These are phyloP conservation scores for Brachionus rubens DNA, from an alignment of 1,140 invertebrate species.

Conservation along the genomic window DNA sequence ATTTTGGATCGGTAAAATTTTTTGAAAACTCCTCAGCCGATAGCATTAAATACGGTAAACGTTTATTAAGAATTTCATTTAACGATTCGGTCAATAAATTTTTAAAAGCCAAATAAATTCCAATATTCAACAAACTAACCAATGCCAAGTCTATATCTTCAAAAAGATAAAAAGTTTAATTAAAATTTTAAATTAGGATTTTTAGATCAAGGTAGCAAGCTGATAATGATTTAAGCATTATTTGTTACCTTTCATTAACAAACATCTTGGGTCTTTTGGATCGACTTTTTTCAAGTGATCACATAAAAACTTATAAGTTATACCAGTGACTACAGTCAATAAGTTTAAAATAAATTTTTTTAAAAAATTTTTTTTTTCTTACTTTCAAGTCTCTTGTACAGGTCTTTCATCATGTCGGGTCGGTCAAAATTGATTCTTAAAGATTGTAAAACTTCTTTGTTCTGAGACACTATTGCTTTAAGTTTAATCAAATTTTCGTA, in stretches of 20 bases:
- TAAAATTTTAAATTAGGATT: slow-evolving; percentile 47
- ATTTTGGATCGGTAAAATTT: slow-evolving; percentile 37
- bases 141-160: slow-evolving; percentile 46
- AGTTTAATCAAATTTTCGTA: slow-evolving; percentile 44
- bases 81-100: slow-evolving; percentile 20
- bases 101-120: slow-evolving; percentile 45
- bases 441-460: slow-evolving; percentile 45
- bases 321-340: too few relatives aligned
- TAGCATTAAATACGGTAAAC: slow-evolving; percentile 39
- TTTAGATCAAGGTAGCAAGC: not conserved
- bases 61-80: slow-evolving; percentile 35
- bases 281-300: too few relatives aligned
- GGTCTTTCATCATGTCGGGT: slow-evolving; percentile 94
- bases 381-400: slow-evolving; percentile 77
- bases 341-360: too few relatives aligned
- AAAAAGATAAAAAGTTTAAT: slow-evolving; percentile 22
- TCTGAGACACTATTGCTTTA: slow-evolving; percentile 35
- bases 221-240: too few relatives aligned
- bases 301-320: too few relatives aligned
- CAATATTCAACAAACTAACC: slow-evolving; percentile 44
- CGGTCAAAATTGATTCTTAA: slow-evolving; percentile 90
- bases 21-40: slow-evolving; percentile 40
- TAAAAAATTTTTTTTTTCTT: slow-evolving; percentile 50
- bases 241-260: too few relatives aligned
- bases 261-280: too few relatives aligned